These are phyloP conservation scores for Acromyrmex echinatior DNA, from an alignment of 1,140 invertebrate species.

Conservation along the genomic window DNA sequence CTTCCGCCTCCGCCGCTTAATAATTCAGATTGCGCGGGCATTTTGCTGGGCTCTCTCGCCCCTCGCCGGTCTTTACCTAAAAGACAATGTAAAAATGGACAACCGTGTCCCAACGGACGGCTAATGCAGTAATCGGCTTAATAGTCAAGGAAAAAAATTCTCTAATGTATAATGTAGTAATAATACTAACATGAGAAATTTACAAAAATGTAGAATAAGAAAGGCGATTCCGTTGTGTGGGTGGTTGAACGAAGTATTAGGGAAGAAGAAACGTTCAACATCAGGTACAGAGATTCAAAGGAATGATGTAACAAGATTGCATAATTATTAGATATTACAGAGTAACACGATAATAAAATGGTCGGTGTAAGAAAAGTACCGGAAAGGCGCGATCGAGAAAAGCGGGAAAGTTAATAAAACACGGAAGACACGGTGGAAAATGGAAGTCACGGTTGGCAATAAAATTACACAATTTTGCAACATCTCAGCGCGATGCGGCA, in stretches of 20 bases:
- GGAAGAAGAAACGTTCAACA: not conserved
- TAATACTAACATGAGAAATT: not conserved
- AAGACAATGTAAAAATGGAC: conserved; percentile 47
- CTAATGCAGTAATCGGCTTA: conserved; percentile 50
- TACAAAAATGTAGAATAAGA: not conserved
- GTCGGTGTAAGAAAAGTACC: conserved; percentile 13
- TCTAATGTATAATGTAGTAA: conserved; percentile 11
- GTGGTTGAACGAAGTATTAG: not conserved
- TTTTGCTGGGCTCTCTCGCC: conserved; percentile 45
- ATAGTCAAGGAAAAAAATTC: conserved; percentile 7
- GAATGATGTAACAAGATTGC: conserved; percentile 4
- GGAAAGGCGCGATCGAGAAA: conserved; percentile 7
- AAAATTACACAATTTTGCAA: conserved; percentile 47
- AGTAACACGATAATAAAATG: conserved; percentile 24
- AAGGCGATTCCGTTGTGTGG: not conserved
- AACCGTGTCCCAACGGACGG: conserved; percentile 27
- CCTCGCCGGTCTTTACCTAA: conserved; percentile 24
- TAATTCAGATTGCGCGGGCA: conserved; percentile 65
- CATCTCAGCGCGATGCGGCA: not conserved
- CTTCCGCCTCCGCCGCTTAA: conserved; percentile 49
- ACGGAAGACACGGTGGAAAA: conserved; percentile 25
- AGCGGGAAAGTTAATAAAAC: conserved; percentile 38
- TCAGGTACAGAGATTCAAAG: not conserved
- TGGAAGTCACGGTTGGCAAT: conserved; percentile 44
- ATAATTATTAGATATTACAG: conserved; percentile 38